phyloP scores from a whole-genome alignment of 2,113 vertebrate species.

The Notarius quadriscutis region DNA sequence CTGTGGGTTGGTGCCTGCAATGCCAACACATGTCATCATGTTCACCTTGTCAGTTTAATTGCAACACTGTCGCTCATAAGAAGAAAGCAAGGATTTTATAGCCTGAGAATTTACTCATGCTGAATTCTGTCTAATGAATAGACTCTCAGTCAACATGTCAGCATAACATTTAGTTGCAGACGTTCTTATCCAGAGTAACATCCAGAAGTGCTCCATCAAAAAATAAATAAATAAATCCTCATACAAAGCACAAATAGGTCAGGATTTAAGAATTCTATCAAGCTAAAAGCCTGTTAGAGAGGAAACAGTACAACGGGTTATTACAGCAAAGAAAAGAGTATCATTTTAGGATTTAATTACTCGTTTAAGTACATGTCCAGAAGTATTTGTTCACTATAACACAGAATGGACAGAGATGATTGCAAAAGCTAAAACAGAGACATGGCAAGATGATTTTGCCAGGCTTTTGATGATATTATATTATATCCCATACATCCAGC shows the following conservation, averaged over 20 bases:
- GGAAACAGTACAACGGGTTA: neutral
- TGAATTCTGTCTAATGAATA: neutral
- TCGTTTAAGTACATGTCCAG: neutral
- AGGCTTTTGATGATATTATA: neutral
- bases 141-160: neutral
- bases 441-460: neutral
- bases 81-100: conserved; percentile 12
- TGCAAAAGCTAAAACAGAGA: conserved; percentile 7
- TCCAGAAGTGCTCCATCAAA: neutral
- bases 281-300: conserved; percentile 7
- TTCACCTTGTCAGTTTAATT: conserved; percentile 52
- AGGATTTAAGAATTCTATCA: neutral
- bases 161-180: neutral
- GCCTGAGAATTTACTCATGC: neutral
- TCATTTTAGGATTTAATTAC: neutral
- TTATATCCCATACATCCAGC: neutral
- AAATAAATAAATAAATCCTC: neutral
- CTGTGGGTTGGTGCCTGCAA: neutral
- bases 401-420: neutral
- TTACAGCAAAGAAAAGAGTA: neutral
- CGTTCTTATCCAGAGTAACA: neutral
- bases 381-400: neutral
- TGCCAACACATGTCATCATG: conserved; percentile 20
- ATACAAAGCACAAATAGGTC: neutral
- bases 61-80: conserved; percentile 36